Evolutionary conservation across 2,888 invertebrate genomes (phyloP).

Genomic region (Phaedon cochleariae): DNA sequence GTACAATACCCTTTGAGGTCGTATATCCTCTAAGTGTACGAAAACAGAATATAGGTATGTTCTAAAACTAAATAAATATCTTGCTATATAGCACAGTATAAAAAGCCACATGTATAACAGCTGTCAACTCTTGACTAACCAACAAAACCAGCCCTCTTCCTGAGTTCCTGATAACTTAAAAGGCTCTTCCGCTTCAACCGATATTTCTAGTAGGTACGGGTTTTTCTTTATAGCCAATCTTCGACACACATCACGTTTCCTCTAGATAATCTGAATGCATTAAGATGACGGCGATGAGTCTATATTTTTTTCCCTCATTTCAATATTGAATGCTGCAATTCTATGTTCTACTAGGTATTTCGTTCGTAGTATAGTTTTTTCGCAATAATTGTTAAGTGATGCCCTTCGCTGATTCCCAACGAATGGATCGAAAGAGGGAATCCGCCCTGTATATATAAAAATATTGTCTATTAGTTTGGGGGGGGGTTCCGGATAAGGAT

Average conservation of each 20-base stretch:
- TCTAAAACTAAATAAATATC: conserved; percentile 55
- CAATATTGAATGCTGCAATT: too few species aligned
- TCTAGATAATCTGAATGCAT: not conserved
- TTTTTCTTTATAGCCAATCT: conserved; percentile 38
- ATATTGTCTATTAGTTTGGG: too few species aligned
- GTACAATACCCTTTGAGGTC: conserved; percentile 25
- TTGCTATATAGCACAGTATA: conserved; percentile 51
- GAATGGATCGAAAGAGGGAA: too few species aligned
- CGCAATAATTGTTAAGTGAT: too few species aligned
- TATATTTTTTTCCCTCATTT: too few species aligned
- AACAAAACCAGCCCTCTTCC: conserved; percentile 55
- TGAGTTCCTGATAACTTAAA: conserved; percentile 58
- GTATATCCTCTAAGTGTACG: conserved; percentile 31
- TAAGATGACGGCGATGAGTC: too few species aligned
- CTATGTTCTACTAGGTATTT: too few species aligned
- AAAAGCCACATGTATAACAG: conserved; percentile 58
- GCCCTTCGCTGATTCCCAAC: too few species aligned
- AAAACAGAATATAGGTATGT: conserved; percentile 43
- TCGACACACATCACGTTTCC: not conserved
- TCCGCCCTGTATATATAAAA: too few species aligned
- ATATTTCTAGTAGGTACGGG: conserved; percentile 44
- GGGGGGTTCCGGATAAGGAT: too few species aligned
- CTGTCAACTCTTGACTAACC: conserved; percentile 56
- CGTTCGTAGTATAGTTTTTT: too few species aligned
- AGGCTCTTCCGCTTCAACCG: conserved; percentile 53